Evolutionary conservation across 2,888 invertebrate genomes (phyloP), one percentile per base, ranked within the genome.

Genomic region (Keiferia lycopersicella): DNA sequence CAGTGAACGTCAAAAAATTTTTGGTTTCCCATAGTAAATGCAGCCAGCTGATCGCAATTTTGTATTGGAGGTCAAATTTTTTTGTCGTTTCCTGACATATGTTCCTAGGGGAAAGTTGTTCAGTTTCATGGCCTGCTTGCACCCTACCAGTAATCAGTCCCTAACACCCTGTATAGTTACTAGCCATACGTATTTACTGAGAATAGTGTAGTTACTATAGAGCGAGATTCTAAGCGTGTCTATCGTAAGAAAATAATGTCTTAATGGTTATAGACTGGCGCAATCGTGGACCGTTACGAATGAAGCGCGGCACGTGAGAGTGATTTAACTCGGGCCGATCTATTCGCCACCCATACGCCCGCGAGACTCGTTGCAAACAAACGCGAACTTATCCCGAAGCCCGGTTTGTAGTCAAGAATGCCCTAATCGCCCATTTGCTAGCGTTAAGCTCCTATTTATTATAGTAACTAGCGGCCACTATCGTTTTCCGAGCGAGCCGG

Each of bases 401-500:
- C 81, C 81, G 83, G 81, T 83, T 82, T 84, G 83, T 84, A 86
- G 82, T 86, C 85, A 84, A 85, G 86, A 85, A 86, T 84, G 81
- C 86, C 83, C 86, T 85, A 85, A 87, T 86, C 86, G 86, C 79
- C 86, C 84, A 86, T 87, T 87, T 82, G 83, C 83, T 77, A 81
- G 77, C 81, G 81, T 82, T 83, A 85, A 86, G 83, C 81, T 78
- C 78, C 84, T 84, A 86, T 87, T 86, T 86, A 84, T 85, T 88
- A 88, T 88, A 79, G 84, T 83, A 87, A 86, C 86, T 88, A 87
- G 87, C 80, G 79, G 77, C 79, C 82, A 86, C 87, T 88, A 88
- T 87, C 84, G 86, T 79, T 84, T 87, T 84, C 81, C 75, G 79
- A 72, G 75, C 75, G 77, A 81, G 79, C 77, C 74, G 71, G 80